Conservation (phyloP, 2,888 invertebrate genomes). For the Drosophila putrida region DNA sequence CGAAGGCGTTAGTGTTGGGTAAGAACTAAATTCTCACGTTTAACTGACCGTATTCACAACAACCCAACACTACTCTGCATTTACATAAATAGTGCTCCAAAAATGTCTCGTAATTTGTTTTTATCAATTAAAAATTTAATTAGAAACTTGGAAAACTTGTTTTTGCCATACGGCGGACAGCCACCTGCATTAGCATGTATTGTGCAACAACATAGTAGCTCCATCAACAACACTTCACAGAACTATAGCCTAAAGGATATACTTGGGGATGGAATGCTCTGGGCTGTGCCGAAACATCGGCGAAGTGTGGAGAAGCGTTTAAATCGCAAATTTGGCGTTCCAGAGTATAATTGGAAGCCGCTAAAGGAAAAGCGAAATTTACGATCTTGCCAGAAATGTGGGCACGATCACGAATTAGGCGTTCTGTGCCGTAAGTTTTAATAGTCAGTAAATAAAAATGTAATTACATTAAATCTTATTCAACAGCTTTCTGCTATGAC, state of each 20-base stretch:
- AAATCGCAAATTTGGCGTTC: slow-evolving; percentile 90
- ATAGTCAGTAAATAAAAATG: background rate
- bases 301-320: slow-evolving; percentile 91
- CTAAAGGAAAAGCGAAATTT: slow-evolving; percentile 91
- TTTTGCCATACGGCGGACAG: slow-evolving; percentile 82
- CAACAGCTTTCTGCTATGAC: slow-evolving; percentile 93
- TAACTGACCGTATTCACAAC: slow-evolving; percentile 1
- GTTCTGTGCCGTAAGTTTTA: slow-evolving; percentile 91
- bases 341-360: slow-evolving; percentile 90
- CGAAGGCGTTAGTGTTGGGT: no score
- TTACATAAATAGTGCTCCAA: slow-evolving; percentile 26
- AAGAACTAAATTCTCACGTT: no score
- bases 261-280: slow-evolving; percentile 90
- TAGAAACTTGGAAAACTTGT: slow-evolving; percentile 84
- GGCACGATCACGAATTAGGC: slow-evolving; percentile 92
- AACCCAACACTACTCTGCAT: slow-evolving; percentile 21
- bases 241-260: slow-evolving; percentile 88
- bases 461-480: background rate
- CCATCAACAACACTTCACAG: slow-evolving; percentile 11
- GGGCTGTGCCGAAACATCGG: slow-evolving; percentile 86
- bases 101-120: slow-evolving; percentile 80
- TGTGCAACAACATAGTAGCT: slow-evolving; percentile 32
- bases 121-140: slow-evolving; percentile 84
- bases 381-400: slow-evolving; percentile 92
- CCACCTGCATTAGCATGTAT: slow-evolving; percentile 80